Evolutionary conservation across 2,113 vertebrate species (phyloP).

Genomic region (Cyanocitta stelleri): DNA sequence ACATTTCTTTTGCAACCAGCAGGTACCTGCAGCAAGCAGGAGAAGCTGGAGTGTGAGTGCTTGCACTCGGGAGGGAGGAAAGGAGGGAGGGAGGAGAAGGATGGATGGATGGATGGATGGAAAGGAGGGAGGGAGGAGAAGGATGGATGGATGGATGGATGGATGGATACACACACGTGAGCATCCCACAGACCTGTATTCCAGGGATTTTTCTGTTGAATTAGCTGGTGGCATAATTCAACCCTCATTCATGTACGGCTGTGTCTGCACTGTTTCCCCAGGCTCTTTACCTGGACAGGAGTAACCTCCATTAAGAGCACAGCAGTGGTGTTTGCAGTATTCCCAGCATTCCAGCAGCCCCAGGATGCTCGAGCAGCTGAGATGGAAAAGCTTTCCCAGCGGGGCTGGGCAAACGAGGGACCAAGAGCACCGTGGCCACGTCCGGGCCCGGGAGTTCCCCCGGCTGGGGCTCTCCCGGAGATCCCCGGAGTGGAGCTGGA

Average conservation of each 20-base stretch:
- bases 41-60: not conserved
- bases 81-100: not conserved
- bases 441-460: rapidly evolving
- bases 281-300: not conserved
- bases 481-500: rapidly evolving
- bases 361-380: rapidly evolving
- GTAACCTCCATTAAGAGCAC: not conserved
- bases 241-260: rapidly evolving
- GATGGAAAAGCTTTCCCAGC: too few relatives aligned
- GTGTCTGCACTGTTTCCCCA: not conserved
- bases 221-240: too few relatives aligned
- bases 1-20: too few relatives aligned
- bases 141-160: not conserved
- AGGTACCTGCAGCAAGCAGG: not conserved
- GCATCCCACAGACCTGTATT: not conserved
- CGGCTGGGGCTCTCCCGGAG: too few relatives aligned
- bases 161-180: not conserved
- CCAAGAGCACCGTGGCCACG: rapidly evolving
- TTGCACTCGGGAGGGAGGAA: rapidly evolving
- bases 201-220: not conserved
- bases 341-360: not conserved
- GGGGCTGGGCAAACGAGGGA: rapidly evolving
- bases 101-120: not conserved
- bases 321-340: rapidly evolving
- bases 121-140: too few relatives aligned